Base-by-base conservation (phyloP, 2,888 invertebrate species). In the Dolichopus griseipennis region DNA sequence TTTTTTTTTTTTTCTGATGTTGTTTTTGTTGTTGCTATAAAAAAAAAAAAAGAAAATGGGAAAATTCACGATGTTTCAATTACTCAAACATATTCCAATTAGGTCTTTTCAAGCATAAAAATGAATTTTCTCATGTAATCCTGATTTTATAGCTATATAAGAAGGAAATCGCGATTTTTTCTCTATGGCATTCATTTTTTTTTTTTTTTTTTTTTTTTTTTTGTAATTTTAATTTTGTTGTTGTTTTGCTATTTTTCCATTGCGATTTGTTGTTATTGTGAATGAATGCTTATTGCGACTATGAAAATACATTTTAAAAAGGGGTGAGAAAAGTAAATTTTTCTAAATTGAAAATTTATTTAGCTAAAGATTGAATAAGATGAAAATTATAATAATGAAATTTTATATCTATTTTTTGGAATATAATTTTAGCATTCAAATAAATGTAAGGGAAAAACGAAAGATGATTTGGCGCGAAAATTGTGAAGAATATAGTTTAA, bases 31-130 rank as follows among this genome's bases (percentile, higher is more conserved):
- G 52, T 52, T 52, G 52, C 52, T 52, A 37, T 12, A 37, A 1
- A 37, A 1, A 52, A 18, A 12, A 52, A 52, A 52, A 6, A 27
- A 27, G 5, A 52, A 22, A 20, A n/a, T n/a, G 20, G 15, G 12
- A 63, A 63, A 63, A 63, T 27, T 63, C 63, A 63, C 27, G 63
- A 63, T 63, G 27, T 63, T 63, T 63, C 63, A 63, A 63, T 63
- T 63, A 27, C 27, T 63, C 63, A 63, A 63, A 63, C 63, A 63
- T 27, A 63, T 52, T 62, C 62, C 62, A 62, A 63, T 63, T 27
- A 27, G 63, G n/a, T 63, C 27, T 18, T 22, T 63, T 63, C 63
- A 20, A 63, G 63, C 63, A 63, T 63, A 63, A 63, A 63, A 63
- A 63, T 63, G 63, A 63, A 63, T 63, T n/a, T 27, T 63, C 63